Evolutionary conservation across 2,113 vertebrate genomes (phyloP).

Genomic region (Prinia subflava): DNA sequence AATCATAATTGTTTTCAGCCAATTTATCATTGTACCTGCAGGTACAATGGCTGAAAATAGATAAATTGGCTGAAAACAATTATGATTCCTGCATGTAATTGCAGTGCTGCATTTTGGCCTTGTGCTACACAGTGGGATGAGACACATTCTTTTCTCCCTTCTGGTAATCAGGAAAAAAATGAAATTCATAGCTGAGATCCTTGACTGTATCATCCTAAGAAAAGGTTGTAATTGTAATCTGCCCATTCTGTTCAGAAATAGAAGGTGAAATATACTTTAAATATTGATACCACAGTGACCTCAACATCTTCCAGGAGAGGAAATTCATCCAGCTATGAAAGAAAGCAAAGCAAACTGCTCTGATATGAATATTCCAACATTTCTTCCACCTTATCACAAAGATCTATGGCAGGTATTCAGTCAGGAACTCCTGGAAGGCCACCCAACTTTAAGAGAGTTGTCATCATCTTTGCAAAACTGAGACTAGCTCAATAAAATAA

Average conservation of each 20-base stretch:
- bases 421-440: neutral
- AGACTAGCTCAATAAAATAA: neutral
- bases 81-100: neutral
- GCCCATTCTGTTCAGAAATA: neutral
- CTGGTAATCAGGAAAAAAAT: neutral
- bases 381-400: neutral
- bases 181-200: neutral
- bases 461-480: neutral
- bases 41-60: neutral
- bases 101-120: neutral
- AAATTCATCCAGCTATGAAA: neutral
- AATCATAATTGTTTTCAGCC: too few relatives aligned
- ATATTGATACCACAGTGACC: neutral
- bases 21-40: neutral
- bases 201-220: neutral
- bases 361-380: neutral
- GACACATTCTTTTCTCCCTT: neutral
- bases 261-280: neutral
- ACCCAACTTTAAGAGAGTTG: neutral
- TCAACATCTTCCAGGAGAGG: neutral
- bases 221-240: neutral
- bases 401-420: neutral
- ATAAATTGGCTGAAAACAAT: neutral
- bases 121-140: neutral
- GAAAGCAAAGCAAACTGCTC: neutral